A percentile compares a stretch with the other conserved stretches of the same genome.
These are phyloP conservation scores for Parambassis ranga DNA, from an alignment of 2,797 vertebrate species.

Conservation along the genomic window DNA sequence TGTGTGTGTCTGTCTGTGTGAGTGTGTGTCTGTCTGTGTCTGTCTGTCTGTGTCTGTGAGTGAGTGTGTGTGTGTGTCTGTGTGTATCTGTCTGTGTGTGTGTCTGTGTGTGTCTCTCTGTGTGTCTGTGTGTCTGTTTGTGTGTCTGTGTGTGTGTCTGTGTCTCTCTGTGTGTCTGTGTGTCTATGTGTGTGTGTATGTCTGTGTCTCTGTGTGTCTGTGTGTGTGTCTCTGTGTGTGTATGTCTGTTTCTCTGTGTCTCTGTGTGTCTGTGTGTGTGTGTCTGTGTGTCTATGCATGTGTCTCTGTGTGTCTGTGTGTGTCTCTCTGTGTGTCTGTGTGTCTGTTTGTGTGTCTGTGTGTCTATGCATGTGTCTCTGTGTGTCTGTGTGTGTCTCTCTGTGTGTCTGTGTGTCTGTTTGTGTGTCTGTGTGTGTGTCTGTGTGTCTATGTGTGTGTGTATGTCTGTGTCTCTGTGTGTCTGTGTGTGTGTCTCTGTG, in stretches of 20 bases:
- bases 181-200: constrained; percentile 11
- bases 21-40: constrained; percentile 34
- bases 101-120: neutral
- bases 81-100: neutral
- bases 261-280: neutral
- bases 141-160: neutral
- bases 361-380: too few relatives aligned
- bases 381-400: too few relatives aligned
- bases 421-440: too few relatives aligned
- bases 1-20: neutral
- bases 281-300: constrained; percentile 13
- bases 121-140: neutral
- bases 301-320: neutral
- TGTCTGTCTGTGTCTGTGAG: constrained; percentile 27
- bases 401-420: neutral
- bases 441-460: neutral
- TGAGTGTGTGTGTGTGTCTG: neutral
- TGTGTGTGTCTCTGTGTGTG: neutral
- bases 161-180: neutral
- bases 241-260: too few relatives aligned
- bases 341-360: neutral
- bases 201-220: neutral
- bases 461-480: constrained; percentile 10
- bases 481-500: neutral
- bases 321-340: constrained; percentile 12